These are phyloP conservation scores for Drosophila stalkeri DNA, from an alignment of 2,888 invertebrate species.

Conservation along the genomic window DNA sequence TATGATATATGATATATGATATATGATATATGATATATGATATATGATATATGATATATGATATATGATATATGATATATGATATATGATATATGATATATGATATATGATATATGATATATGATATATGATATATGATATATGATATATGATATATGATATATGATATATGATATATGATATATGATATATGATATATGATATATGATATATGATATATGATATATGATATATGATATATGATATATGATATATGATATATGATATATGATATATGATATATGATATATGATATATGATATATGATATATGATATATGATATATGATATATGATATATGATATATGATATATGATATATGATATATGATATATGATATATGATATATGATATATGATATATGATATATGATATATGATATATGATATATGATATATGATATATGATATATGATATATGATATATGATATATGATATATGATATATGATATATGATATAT, in stretches of 20 bases:
- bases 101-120: background rate
- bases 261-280: background rate
- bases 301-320: conserved; percentile 1
- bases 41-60: conserved; percentile 1
- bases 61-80: conserved; percentile 6
- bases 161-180: conserved; percentile 4
- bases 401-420: conserved; percentile 1
- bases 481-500: background rate
- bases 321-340: conserved; percentile 1
- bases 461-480: background rate
- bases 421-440: background rate
- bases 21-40: background rate
- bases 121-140: conserved; percentile 1
- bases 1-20: background rate
- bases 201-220: conserved; percentile 2
- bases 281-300: conserved; percentile 3
- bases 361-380: background rate
- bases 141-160: conserved; percentile 3
- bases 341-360: conserved; percentile 3
- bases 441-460: background rate
- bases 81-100: background rate
- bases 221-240: background rate
- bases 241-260: background rate
- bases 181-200: conserved; percentile 6
- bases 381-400: background rate